Evolutionary conservation across 2,113 vertebrate species (phyloP).

Genomic region (Rhadina sibilatrix): DNA sequence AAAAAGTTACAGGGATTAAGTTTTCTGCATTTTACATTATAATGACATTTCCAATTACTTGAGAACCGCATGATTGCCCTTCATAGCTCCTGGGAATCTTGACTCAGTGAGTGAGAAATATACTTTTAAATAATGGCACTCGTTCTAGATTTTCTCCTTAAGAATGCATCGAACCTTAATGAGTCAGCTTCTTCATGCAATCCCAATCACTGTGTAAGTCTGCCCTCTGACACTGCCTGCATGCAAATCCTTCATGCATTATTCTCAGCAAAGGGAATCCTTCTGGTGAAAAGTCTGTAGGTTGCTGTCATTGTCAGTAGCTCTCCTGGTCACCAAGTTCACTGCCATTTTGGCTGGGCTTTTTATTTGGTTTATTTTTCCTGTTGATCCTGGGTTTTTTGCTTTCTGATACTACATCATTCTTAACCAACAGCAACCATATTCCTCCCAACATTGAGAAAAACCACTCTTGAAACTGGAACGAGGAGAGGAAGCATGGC

Average conservation of each 20-base stretch:
- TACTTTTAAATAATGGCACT: conserved; percentile 32
- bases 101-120: conserved; percentile 47
- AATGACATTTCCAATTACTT: conserved; percentile 48
- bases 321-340: not conserved
- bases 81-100: conserved; percentile 42
- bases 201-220: not conserved
- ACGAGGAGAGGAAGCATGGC: not conserved
- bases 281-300: not conserved
- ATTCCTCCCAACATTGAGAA: not conserved
- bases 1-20: conserved; percentile 26
- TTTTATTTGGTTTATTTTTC: not conserved
- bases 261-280: not conserved
- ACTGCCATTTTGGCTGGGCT: not conserved
- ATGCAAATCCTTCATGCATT: not conserved
- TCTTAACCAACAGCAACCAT: not conserved
- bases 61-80: conserved; percentile 21
- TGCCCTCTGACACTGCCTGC: not conserved
- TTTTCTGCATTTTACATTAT: conserved; percentile 51
- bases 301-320: not conserved
- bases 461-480: not conserved
- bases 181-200: not conserved
- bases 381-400: accelerated
- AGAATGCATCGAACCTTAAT: not conserved
- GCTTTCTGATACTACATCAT: not conserved
- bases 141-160: conserved; percentile 23